A percentile compares a stretch with the other conserved stretches of the same genome.
phyloP scores from a whole-genome alignment of 2,797 vertebrate genomes.

The Acridotheres tristis region DNA sequence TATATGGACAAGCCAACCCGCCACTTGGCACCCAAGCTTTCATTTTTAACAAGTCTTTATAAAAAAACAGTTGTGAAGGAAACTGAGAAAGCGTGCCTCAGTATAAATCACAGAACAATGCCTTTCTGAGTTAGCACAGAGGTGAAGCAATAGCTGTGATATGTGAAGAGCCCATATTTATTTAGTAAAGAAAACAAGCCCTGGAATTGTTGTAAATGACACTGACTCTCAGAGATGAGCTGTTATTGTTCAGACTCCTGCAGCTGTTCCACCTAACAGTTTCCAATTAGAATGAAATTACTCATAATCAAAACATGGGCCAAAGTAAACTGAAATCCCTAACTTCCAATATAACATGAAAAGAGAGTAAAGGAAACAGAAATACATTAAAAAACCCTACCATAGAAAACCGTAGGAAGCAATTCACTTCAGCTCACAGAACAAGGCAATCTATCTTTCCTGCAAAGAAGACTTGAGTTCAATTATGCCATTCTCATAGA shows the following conservation, averaged over 20 bases:
- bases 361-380: not conserved
- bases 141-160: not conserved
- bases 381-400: not conserved
- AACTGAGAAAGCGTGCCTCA: not conserved
- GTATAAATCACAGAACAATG: not conserved
- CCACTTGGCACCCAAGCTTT: not conserved
- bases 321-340: not conserved
- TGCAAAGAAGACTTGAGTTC: not conserved
- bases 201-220: not conserved
- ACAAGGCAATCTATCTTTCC: not conserved
- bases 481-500: not conserved
- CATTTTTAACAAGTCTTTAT: not conserved
- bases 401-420: not conserved
- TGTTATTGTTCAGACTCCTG: not conserved
- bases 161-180: not conserved
- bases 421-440: not conserved
- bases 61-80: not conserved
- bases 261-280: not conserved
- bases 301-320: not conserved
- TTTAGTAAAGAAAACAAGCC: conserved; percentile 15
- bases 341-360: not conserved
- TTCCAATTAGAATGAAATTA: conserved; percentile 22
- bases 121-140: not conserved
- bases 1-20: accelerated
- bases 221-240: not conserved